phyloP scores from a whole-genome alignment of 2,113 vertebrate genomes.

The Rhodinocichla rosea region DNA sequence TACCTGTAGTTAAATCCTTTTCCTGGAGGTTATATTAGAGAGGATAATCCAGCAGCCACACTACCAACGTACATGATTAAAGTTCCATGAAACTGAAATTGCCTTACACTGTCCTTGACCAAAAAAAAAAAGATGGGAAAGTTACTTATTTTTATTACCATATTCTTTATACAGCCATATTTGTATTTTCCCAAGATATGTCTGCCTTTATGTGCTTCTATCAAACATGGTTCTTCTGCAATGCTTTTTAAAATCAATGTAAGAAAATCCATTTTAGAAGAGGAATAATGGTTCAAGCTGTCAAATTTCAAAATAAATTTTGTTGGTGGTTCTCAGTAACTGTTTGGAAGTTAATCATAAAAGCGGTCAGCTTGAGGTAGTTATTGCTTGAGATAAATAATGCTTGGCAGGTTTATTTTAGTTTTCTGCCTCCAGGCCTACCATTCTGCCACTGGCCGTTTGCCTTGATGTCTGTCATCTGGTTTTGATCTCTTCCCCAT shows the following conservation, averaged over 20 bases:
- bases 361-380: not conserved
- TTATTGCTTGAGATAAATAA: not conserved
- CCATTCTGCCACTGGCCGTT: not conserved
- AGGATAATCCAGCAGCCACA: not conserved
- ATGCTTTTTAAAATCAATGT: not conserved
- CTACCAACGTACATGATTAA: not conserved
- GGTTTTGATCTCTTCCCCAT: slow-evolving; percentile 56
- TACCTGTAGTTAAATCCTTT: not conserved
- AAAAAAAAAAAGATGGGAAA: not conserved
- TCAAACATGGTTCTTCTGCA: not conserved
- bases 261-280: not conserved
- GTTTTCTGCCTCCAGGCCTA: slow-evolving; percentile 25
- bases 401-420: slow-evolving; percentile 23
- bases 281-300: not conserved
- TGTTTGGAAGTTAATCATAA: slow-evolving; percentile 21
- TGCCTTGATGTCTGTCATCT: slow-evolving; percentile 59
- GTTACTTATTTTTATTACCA: not conserved
- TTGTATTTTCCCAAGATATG: not conserved
- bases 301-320: slow-evolving; percentile 13
- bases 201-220: not conserved
- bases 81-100: not conserved
- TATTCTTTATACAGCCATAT: not conserved
- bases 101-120: not conserved
- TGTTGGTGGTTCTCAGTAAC: not conserved
- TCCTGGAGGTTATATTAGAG: not conserved